Conservation (phyloP, 2,888 invertebrate genomes). For the Clostera curtula region DNA sequence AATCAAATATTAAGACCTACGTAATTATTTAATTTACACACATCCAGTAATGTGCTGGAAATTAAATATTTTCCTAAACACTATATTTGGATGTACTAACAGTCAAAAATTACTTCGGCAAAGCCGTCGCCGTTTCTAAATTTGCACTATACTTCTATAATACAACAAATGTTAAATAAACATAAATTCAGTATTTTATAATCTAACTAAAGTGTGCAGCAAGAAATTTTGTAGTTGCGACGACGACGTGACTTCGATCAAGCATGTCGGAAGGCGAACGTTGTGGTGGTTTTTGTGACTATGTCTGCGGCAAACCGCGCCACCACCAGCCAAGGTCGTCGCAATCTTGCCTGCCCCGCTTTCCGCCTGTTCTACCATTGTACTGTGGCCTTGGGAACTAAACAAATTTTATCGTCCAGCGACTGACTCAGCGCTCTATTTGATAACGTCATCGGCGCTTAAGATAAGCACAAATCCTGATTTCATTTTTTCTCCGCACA, state of each 20-base stretch:
- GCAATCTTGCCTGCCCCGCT: constrained; percentile 38
- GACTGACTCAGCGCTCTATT: constrained; percentile 27
- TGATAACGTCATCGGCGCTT: constrained; percentile 25
- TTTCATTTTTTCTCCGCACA: too few relatives aligned
- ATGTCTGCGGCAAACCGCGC: constrained; percentile 45
- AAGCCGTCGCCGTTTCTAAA: too few relatives aligned
- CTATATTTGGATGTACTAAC: too few relatives aligned
- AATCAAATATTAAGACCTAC: too few relatives aligned
- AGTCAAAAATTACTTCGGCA: too few relatives aligned
- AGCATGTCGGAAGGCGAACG: constrained; percentile 42
- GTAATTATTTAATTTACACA: too few relatives aligned
- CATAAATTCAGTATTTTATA: too few relatives aligned
- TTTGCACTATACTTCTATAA: too few relatives aligned
- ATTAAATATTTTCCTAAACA: too few relatives aligned
- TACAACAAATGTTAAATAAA: too few relatives aligned
- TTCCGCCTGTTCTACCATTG: constrained; percentile 41
- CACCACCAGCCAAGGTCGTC: constrained; percentile 51
- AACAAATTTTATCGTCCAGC: constrained; percentile 34
- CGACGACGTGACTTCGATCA: constrained; percentile 28
- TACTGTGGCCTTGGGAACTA: constrained; percentile 43
- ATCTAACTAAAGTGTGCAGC: constrained; percentile 17
- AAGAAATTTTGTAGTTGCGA: constrained; percentile 9
- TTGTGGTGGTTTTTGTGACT: constrained; percentile 46
- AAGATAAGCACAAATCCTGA: constrained; percentile 25
- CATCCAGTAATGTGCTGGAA: too few relatives aligned